These are phyloP conservation scores for Cryptus armator DNA, from an alignment of 2,888 invertebrate genomes.

Conservation along the genomic window DNA sequence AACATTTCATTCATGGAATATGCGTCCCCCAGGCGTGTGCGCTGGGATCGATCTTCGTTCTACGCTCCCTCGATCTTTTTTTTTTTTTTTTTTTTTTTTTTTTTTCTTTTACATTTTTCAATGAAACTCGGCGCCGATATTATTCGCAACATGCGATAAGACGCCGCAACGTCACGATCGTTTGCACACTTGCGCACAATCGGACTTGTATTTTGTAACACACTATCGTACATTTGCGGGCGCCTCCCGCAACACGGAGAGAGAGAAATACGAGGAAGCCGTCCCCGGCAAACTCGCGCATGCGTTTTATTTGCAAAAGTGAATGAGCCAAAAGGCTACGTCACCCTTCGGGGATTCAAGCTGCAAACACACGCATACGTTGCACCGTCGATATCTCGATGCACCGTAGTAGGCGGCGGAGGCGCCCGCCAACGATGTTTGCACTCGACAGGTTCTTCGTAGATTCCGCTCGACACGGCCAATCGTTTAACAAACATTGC, in stretches of 20 bases:
- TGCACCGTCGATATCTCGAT: neutral
- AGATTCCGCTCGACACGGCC: slow-evolving; percentile 44
- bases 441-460: slow-evolving; percentile 55
- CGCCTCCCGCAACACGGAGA: neutral
- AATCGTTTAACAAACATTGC: slow-evolving; percentile 59
- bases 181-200: slow-evolving; percentile 8
- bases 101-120: slow-evolving; percentile 15
- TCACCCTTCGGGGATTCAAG: slow-evolving; percentile 36
- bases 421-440: slow-evolving; percentile 40
- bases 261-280: slow-evolving; percentile 57
- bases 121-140: slow-evolving; percentile 41
- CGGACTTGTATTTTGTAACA: neutral
- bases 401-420: neutral
- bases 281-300: neutral
- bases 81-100: neutral
- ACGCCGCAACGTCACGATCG: slow-evolving; percentile 12
- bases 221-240: slow-evolving; percentile 2
- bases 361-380: slow-evolving; percentile 2
- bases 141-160: slow-evolving; percentile 40
- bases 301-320: slow-evolving; percentile 43
- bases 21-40: slow-evolving; percentile 8
- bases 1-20: slow-evolving; percentile 65
- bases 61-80: slow-evolving; percentile 4
- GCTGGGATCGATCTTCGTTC: slow-evolving; percentile 50
- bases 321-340: slow-evolving; percentile 29